Evolutionary conservation across 1,140 invertebrate species (phyloP).

Genomic region (Epicauta chinensis): DNA sequence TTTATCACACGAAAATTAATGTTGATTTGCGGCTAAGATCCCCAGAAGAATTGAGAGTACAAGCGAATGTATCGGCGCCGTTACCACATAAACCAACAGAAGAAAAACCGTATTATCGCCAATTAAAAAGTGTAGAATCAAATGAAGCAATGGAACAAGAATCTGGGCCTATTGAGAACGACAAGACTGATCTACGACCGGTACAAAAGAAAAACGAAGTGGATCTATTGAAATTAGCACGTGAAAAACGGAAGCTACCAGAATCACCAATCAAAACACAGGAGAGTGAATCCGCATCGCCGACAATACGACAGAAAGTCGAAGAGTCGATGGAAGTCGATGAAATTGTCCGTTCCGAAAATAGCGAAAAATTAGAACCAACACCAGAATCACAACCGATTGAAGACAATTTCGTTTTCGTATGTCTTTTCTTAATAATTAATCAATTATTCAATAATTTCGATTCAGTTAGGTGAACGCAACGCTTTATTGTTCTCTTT

Average conservation of each 20-base stretch:
- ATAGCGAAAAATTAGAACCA: conserved; percentile 1
- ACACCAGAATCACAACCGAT: neutral
- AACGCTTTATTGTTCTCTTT: conserved; percentile 64
- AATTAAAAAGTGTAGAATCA: neutral
- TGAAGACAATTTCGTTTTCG: conserved; percentile 40
- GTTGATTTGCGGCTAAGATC: conserved; percentile 8
- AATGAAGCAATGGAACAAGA: neutral
- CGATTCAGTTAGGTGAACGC: conserved; percentile 54
- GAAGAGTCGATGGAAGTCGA: conserved; percentile 25
- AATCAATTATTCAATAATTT: neutral
- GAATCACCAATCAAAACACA: conserved; percentile 4
- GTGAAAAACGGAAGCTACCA: conserved; percentile 24
- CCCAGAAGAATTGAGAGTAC: conserved; percentile 48
- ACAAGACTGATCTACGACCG: neutral
- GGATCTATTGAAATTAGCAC: conserved; percentile 29
- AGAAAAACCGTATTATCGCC: conserved; percentile 12
- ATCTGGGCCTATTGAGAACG: neutral
- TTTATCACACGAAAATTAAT: neutral
- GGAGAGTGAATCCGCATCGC: neutral
- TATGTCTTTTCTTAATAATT: conserved; percentile 13
- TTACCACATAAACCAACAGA: conserved; percentile 39
- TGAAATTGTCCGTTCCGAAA: conserved; percentile 2
- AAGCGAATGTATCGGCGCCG: conserved; percentile 56
- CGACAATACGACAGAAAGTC: neutral
- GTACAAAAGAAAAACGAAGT: conserved; percentile 20